These are phyloP conservation scores for Rhinoderma darwinii DNA, from an alignment of 2,113 vertebrate genomes.

Conservation along the genomic window DNA sequence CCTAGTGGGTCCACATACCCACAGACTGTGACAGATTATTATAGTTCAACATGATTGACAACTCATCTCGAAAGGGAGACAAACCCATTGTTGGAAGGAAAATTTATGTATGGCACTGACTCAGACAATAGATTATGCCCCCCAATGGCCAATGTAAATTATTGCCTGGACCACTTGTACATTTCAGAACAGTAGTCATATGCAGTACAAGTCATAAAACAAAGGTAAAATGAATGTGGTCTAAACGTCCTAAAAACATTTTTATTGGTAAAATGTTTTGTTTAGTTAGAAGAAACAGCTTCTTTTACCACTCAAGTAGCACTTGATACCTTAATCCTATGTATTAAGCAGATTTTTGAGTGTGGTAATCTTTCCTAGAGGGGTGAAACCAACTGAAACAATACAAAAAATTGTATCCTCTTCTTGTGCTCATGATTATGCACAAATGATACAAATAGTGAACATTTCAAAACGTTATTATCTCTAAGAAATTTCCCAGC, in stretches of 20 bases:
- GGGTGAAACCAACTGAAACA: neutral
- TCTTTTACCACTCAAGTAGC: constrained; percentile 3
- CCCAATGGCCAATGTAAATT: neutral
- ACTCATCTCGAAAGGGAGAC: too few species aligned
- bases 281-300: neutral
- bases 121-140: too few species aligned
- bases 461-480: neutral
- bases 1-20: too few species aligned
- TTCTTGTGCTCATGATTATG: neutral
- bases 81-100: too few species aligned
- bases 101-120: too few species aligned
- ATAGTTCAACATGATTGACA: too few species aligned
- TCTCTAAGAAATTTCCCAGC: neutral
- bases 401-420: neutral
- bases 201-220: neutral
- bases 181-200: neutral
- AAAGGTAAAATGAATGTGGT: neutral
- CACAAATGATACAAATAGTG: neutral
- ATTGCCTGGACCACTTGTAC: neutral
- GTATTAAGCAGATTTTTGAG: constrained; percentile 4
- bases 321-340: neutral
- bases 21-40: too few species aligned
- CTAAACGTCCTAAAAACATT: neutral
- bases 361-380: neutral
- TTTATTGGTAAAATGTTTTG: too few species aligned